Conservation (phyloP, 1,140 invertebrate genomes). For the Camponotus vicinus region DNA sequence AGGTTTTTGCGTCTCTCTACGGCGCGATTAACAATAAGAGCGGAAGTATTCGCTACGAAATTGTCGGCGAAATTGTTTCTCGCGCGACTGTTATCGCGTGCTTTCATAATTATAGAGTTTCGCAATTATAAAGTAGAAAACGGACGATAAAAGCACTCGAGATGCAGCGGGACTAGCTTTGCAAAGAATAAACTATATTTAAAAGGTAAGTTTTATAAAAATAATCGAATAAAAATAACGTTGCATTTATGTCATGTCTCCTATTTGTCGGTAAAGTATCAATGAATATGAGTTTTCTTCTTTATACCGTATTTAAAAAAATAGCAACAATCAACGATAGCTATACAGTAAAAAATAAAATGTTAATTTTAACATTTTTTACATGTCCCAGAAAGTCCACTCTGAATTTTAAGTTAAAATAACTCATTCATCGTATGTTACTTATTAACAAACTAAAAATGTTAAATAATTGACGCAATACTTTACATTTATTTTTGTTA, state of each 20-base stretch:
- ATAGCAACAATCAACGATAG: background rate
- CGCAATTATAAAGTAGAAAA: background rate
- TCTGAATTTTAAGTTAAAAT: too few relatives aligned
- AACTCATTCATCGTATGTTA: too few relatives aligned
- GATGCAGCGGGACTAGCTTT: background rate
- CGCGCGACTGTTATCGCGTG: background rate
- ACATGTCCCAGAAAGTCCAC: too few relatives aligned
- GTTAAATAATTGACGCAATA: too few relatives aligned
- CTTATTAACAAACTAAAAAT: too few relatives aligned
- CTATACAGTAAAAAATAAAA: too few relatives aligned
- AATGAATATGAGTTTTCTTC: background rate
- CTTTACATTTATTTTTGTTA: too few relatives aligned
- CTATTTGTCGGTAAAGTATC: background rate
- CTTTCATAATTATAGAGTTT: slow-evolving; percentile 10
- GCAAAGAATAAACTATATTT: background rate
- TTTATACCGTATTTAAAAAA: background rate
- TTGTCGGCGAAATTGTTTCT: slow-evolving; percentile 1
- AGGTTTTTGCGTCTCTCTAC: slow-evolving; percentile 22
- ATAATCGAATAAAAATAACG: too few relatives aligned
- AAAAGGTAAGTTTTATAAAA: background rate
- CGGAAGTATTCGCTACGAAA: slow-evolving; percentile 11
- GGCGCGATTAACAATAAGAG: slow-evolving; percentile 37
- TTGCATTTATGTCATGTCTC: background rate
- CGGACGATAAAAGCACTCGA: background rate
- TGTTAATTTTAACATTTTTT: too few relatives aligned